phyloP scores from a whole-genome alignment of 2,888 invertebrate genomes.

The Dilophus febrilis region DNA sequence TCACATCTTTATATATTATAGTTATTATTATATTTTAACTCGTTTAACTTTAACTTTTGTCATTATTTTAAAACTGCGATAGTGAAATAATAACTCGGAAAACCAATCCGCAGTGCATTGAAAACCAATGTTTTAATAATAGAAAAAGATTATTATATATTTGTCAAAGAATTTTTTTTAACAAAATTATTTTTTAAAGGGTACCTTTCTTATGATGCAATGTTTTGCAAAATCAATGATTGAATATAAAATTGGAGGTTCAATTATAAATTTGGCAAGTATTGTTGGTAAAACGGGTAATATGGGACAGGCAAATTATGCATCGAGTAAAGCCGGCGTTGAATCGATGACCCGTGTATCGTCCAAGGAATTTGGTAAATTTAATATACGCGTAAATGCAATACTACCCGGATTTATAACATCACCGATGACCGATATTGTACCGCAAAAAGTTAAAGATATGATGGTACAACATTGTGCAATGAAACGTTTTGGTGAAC shows the following conservation, averaged over 20 bases:
- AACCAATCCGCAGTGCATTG: no score
- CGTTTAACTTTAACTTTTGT: no score
- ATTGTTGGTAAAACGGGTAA: constrained; percentile 74
- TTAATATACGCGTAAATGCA: constrained; percentile 62
- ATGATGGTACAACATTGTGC: constrained; percentile 46
- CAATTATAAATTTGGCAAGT: constrained; percentile 77
- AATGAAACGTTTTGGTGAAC: constrained; percentile 50
- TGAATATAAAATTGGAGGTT: constrained; percentile 45
- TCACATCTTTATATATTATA: no score
- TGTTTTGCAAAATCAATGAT: constrained; percentile 60
- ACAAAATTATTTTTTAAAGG: constrained; percentile 37
- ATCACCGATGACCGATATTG: constrained; percentile 62
- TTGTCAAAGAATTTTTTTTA: no score
- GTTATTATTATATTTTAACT: no score
- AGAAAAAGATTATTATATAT: no score
- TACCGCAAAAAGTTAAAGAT: constrained; percentile 63
- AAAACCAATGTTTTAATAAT: no score
- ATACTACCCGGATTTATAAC: constrained; percentile 77
- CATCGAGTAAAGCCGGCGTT: constrained; percentile 87
- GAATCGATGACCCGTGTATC: constrained; percentile 71
- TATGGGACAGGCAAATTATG: constrained; percentile 79
- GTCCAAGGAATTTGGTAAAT: constrained; percentile 69
- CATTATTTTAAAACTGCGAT: no score
- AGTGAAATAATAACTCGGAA: no score
- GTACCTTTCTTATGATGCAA: constrained; percentile 71